Conservation (phyloP, 2,797 vertebrate species). For the Scomberomorus guttatus region DNA sequence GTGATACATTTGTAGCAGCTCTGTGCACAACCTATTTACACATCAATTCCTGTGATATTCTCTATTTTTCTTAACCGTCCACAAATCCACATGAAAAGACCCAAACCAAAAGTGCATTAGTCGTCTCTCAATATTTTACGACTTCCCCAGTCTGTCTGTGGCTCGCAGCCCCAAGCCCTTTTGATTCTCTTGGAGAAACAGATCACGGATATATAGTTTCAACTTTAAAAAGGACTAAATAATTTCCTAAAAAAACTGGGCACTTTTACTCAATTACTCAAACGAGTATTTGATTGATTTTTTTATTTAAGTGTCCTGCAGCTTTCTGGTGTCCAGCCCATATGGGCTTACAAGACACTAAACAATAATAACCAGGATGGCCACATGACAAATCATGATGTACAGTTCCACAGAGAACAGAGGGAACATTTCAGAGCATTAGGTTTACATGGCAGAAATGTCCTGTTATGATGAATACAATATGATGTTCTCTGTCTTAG, state of each 20-base stretch:
- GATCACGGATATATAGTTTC: not conserved
- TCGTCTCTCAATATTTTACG: not conserved
- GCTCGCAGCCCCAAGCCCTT: not conserved
- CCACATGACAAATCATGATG: no score
- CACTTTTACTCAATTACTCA: not conserved
- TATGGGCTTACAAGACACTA: no score
- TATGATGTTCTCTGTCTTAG: no score
- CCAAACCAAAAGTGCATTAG: not conserved
- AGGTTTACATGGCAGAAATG: no score
- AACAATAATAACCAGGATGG: no score
- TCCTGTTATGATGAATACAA: no score
- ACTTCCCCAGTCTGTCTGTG: not conserved
- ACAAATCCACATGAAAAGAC: not conserved
- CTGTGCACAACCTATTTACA: not conserved
- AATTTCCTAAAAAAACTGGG: not conserved
- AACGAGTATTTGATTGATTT: not conserved
- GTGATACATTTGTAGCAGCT: not conserved
- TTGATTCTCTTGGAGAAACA: not conserved
- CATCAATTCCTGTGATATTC: not conserved
- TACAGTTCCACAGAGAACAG: no score
- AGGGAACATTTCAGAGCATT: no score
- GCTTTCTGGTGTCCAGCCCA: no score
- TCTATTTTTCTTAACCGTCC: not conserved
- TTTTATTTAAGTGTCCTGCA: no score
- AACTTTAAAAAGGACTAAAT: not conserved